A percentile compares a stretch with the other conserved stretches of the same genome.
Evolutionary conservation across 1,140 invertebrate species (phyloP).

Genomic region (Bombyx mandarina): DNA sequence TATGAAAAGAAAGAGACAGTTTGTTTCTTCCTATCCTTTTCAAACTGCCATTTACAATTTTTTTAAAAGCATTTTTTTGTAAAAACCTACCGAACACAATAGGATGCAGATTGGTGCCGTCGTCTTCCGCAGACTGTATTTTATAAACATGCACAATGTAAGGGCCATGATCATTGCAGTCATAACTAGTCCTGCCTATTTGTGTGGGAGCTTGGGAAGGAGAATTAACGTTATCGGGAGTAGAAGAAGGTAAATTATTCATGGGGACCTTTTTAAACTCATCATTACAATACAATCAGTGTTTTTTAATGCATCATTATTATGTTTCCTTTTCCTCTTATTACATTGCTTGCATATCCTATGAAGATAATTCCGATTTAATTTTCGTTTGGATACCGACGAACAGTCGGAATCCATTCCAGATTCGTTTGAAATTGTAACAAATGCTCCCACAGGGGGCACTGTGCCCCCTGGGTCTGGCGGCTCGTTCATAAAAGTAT

Average conservation of each 20-base stretch:
- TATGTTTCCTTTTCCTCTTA: background rate
- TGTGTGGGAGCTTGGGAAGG: slow-evolving; percentile 2
- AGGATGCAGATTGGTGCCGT: background rate
- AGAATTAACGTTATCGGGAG: background rate
- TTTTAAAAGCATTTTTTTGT: too few species aligned
- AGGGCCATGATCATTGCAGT: slow-evolving; percentile 1
- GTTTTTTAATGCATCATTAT: background rate
- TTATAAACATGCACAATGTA: slow-evolving; percentile 2
- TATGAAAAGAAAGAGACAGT: background rate
- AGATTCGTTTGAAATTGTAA: too few species aligned
- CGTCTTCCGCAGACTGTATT: background rate
- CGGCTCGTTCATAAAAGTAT: too few species aligned
- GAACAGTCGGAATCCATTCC: background rate
- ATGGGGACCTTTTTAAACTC: background rate
- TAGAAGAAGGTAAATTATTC: background rate
- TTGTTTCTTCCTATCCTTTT: background rate
- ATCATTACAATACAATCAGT: background rate
- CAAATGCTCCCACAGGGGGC: too few species aligned
- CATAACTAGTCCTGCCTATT: slow-evolving; percentile 1
- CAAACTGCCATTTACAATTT: too few species aligned
- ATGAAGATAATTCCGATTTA: background rate
- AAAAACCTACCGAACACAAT: background rate
- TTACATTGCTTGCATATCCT: background rate
- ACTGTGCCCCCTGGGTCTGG: too few species aligned
- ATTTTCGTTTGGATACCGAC: background rate